Conservation (phyloP, 37 sponge, comb jelly and placozoan species). For the Chondrosia reniformis region DNA sequence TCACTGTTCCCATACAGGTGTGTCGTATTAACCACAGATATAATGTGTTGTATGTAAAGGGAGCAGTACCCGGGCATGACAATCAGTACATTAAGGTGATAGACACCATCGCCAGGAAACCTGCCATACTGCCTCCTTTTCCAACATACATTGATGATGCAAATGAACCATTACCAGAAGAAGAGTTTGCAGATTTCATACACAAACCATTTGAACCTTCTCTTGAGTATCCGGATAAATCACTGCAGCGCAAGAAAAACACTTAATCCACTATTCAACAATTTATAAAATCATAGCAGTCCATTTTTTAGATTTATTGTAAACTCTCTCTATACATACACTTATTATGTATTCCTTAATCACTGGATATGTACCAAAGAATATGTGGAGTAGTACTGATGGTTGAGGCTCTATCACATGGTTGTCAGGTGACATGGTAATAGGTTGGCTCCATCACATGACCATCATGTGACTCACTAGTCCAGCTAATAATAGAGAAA, state of each 20-base stretch:
- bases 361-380: not conserved
- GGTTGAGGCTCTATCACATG: too few species aligned
- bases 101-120: slow-evolving; percentile 58
- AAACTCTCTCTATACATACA: not conserved
- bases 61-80: slow-evolving; percentile 73
- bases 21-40: slow-evolving; percentile 70
- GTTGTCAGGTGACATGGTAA: not conserved
- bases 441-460: slow-evolving; percentile 8
- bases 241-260: not conserved
- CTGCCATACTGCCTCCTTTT: slow-evolving; percentile 48
- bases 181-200: slow-evolving; percentile 53
- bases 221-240: not conserved
- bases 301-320: not conserved
- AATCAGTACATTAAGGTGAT: slow-evolving; percentile 59
- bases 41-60: slow-evolving; percentile 79
- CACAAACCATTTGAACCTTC: slow-evolving; percentile 43
- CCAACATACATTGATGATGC: slow-evolving; percentile 43
- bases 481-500: too few species aligned
- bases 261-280: not conserved
- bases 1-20: slow-evolving; percentile 36
- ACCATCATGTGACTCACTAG: not conserved
- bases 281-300: not conserved
- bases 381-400: slow-evolving; percentile 3
- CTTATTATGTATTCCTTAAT: not conserved
- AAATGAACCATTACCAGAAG: slow-evolving; percentile 37